These are phyloP conservation scores for Microcebus lehilahytsara DNA, from an alignment of 2,113 vertebrate genomes.

Conservation along the genomic window DNA sequence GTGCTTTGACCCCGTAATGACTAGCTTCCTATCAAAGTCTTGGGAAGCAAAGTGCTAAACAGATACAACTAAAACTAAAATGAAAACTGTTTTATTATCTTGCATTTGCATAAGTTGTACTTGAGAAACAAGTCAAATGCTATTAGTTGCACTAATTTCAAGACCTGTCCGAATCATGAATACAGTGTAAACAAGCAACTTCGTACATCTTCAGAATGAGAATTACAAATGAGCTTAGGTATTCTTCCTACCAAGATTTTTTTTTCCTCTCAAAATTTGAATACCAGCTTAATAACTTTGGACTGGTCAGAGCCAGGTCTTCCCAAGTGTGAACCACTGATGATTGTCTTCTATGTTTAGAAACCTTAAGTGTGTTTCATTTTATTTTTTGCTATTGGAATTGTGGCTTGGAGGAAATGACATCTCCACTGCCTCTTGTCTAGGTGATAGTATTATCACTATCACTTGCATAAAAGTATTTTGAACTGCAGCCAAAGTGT, in stretches of 20 bases:
- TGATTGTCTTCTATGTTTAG: background rate
- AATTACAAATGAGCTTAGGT: background rate
- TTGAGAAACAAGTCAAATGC: background rate
- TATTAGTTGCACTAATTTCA: background rate
- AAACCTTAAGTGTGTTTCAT: background rate
- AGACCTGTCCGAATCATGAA: background rate
- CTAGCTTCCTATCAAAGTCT: background rate
- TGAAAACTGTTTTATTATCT: background rate
- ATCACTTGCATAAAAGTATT: background rate
- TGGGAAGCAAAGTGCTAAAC: background rate
- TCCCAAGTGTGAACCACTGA: background rate
- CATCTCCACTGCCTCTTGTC: background rate
- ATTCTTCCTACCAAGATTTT: background rate
- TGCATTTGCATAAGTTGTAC: background rate
- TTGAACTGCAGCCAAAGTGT: background rate
- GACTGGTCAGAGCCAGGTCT: background rate
- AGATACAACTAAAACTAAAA: background rate
- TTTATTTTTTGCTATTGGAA: background rate
- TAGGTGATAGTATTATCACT: background rate
- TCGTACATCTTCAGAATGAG: background rate
- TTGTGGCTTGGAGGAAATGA: background rate
- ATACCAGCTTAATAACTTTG: background rate
- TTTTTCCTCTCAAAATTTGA: background rate
- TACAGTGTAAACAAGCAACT: background rate
- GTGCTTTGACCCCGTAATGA: background rate